These are phyloP conservation scores for Climacteris rufus DNA, from an alignment of 2,113 vertebrate species.

Conservation along the genomic window DNA sequence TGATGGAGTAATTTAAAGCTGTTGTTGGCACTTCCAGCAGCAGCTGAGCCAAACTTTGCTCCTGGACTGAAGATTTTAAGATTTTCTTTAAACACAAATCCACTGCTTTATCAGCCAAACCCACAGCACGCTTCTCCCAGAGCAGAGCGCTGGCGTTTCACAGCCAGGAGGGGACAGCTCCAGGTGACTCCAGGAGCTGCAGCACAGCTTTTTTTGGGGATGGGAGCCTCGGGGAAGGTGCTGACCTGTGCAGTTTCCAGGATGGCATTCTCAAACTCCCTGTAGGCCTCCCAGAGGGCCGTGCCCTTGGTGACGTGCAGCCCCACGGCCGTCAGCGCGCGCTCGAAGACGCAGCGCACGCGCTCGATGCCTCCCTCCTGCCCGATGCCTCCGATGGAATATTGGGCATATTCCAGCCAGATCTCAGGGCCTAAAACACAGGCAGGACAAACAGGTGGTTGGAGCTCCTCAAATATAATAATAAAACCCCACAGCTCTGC, in stretches of 20 bases:
- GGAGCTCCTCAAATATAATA: rapidly evolving
- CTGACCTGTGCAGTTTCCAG: conserved; percentile 90
- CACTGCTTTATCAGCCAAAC: background rate
- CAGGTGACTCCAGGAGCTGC: background rate
- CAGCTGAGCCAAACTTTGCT: background rate
- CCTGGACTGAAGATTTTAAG: background rate
- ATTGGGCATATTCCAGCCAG: conserved; percentile 97
- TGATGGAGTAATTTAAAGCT: background rate
- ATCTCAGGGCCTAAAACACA: conserved; percentile 87
- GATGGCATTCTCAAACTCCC: conserved; percentile 94
- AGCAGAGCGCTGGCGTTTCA: background rate
- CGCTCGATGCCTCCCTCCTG: conserved; percentile 87
- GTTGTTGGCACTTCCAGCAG: background rate
- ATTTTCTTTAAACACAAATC: background rate
- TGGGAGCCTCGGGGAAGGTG: rapidly evolving
- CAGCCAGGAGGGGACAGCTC: background rate
- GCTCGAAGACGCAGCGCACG: conserved; percentile 88
- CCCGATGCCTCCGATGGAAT: conserved; percentile 93
- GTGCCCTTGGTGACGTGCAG: conserved; percentile 92
- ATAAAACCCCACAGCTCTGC: too few species aligned
- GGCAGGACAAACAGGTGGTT: background rate
- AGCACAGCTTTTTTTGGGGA: background rate
- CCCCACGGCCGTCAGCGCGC: conserved; percentile 88
- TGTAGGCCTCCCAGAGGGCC: conserved; percentile 90
- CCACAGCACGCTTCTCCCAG: background rate